Evolutionary conservation across 2,113 vertebrate species (phyloP).

Genomic region (Upupa epops): DNA sequence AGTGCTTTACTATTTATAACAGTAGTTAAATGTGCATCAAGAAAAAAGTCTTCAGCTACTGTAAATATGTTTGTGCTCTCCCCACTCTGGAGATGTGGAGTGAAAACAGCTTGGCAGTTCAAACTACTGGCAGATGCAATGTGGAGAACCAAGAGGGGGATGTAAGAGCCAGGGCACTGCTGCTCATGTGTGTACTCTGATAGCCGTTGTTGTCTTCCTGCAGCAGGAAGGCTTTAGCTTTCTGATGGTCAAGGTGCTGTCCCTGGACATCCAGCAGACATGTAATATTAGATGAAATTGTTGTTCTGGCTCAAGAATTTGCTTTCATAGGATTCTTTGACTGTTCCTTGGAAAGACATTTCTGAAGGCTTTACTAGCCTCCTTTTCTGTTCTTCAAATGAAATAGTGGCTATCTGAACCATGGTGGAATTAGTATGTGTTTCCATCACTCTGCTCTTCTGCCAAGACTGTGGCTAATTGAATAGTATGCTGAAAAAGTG

Average conservation of each 20-base stretch:
- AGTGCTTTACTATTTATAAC: neutral
- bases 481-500: neutral
- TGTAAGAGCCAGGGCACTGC: neutral
- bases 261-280: fast-evolving
- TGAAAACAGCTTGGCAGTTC: neutral
- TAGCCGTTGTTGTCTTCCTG: neutral
- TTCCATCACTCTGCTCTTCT: neutral
- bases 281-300: neutral
- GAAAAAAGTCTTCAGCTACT: neutral
- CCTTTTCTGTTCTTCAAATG: neutral
- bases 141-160: neutral
- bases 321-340: neutral
- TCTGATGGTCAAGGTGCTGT: neutral
- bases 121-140: neutral
- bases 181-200: fast-evolving
- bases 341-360: neutral
- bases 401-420: neutral
- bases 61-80: neutral
- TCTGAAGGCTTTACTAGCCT: neutral
- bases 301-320: neutral
- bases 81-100: neutral
- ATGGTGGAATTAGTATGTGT: neutral
- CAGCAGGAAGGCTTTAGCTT: neutral
- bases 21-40: neutral
- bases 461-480: slow-evolving; percentile 1